phyloP scores from a whole-genome alignment of 2,113 vertebrate genomes.

The Alexandromys fortis region DNA sequence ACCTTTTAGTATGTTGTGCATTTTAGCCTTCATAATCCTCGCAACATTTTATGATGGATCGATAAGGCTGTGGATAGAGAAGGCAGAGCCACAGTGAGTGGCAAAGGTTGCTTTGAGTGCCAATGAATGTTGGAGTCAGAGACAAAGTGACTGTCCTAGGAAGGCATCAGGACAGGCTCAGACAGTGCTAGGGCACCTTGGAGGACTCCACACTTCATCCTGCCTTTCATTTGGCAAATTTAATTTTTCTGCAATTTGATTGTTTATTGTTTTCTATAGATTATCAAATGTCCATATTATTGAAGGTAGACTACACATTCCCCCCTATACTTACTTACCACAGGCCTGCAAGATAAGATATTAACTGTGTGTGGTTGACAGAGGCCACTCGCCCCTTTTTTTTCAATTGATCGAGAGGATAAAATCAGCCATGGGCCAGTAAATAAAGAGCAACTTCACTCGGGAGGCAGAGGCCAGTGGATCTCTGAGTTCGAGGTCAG shows the following conservation, averaged over 20 bases:
- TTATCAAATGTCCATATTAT: neutral
- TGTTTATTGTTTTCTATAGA: slow-evolving; percentile 47
- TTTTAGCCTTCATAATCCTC: neutral
- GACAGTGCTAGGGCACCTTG: neutral
- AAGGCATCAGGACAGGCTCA: neutral
- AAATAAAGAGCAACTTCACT: neutral
- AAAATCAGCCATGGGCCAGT: neutral
- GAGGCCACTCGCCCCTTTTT: neutral
- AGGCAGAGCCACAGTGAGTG: slow-evolving; percentile 13
- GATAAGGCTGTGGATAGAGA: slow-evolving; percentile 2
- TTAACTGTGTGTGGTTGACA: neutral
- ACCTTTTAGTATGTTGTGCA: neutral
- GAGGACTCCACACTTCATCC: neutral
- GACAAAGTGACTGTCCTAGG: slow-evolving; percentile 36
- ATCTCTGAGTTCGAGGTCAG: no score
- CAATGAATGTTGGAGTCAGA: neutral
- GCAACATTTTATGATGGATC: slow-evolving; percentile 22
- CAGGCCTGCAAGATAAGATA: neutral
- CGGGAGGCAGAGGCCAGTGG: no score
- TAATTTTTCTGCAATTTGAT: neutral
- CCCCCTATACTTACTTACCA: neutral
- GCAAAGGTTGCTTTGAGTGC: neutral
- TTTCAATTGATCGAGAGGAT: neutral
- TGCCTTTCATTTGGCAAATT: neutral
- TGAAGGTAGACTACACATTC: neutral